Conservation (phyloP, 2,797 vertebrate genomes). For the Luscinia megarhynchos region DNA sequence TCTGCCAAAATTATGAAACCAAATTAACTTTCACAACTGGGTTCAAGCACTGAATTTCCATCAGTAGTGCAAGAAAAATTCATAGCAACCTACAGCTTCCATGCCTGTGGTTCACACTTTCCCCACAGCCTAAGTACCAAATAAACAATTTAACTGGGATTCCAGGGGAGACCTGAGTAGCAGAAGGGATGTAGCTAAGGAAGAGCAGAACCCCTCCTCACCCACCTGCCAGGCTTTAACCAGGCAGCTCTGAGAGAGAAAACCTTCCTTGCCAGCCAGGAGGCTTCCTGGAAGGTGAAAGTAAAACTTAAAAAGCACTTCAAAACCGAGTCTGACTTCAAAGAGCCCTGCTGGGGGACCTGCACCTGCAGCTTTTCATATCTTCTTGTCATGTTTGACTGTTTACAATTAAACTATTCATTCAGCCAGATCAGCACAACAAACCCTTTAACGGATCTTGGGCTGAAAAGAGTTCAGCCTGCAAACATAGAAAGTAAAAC, state of each 20-base stretch:
- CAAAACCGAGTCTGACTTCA: constrained; percentile 22
- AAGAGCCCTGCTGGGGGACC: neutral
- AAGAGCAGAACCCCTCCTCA: neutral
- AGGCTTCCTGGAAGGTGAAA: neutral
- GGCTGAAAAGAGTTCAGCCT: neutral
- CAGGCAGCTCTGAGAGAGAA: neutral
- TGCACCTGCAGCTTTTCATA: neutral
- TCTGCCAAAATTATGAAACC: neutral
- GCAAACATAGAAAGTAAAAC: neutral
- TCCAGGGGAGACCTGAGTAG: neutral
- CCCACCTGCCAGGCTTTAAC: neutral
- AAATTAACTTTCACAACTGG: neutral
- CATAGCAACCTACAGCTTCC: neutral
- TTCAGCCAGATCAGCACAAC: neutral
- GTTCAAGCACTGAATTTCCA: neutral
- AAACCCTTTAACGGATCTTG: neutral
- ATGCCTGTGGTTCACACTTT: neutral
- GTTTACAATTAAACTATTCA: neutral
- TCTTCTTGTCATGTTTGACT: neutral
- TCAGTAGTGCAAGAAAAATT: neutral
- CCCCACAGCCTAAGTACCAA: neutral
- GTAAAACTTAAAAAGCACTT: constrained; percentile 27
- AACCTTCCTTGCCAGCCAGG: neutral
- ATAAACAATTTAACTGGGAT: neutral
- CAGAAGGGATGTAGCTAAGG: neutral